Base-by-base conservation (phyloP, 2,113 vertebrate genomes). In the Onychostruthus taczanowskii region DNA sequence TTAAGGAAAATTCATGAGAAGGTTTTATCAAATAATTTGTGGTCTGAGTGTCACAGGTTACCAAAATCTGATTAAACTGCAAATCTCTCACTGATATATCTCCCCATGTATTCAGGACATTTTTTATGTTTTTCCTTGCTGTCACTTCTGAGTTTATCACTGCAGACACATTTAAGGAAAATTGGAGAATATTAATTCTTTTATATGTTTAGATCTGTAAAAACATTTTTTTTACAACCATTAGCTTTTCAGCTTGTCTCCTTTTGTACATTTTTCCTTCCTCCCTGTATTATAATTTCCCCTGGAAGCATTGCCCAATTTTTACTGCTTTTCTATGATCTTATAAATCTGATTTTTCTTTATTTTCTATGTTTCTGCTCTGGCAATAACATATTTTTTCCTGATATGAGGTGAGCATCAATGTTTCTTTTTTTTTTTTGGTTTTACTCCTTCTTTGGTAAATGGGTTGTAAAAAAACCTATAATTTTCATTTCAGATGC, bases 401-500 rank as follows among this genome's bases (percentile, higher is more conserved):
- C 74, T 74, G 23, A 69, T 76, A 43, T 74, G 75, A 88, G 59
- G 10, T 83, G 12, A 53, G 9, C 21, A 56, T 56, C 20, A 46
- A 37, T 43, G 4, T 69, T 93, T 73, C 4, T 28, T 46, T 47
- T 33, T 50, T 23, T n/a, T 30, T 23, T 19, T 11, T 84, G 24
- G 3, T 31, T 64, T 93, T 94, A 53, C 37, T 94, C 4, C 7
- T 70, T 58, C 49, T 47, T 90, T 85, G 53, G 69, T 73, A 95
- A 96, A 96, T 85, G 55, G 50, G 9, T 95, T 93, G 84, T 87
- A 84, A 87, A 95, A 95, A 87, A 46, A 0, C 4, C 41, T 61
- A 69, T 70, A 19, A 80, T 87, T 94, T 93, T 95, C 63, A 56
- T 91, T 91, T 94, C 85, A 83, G 47, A 64, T 88, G 33, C 64